Base-by-base conservation (phyloP, 1,140 invertebrate species). In the Temnothorax longispinosus region DNA sequence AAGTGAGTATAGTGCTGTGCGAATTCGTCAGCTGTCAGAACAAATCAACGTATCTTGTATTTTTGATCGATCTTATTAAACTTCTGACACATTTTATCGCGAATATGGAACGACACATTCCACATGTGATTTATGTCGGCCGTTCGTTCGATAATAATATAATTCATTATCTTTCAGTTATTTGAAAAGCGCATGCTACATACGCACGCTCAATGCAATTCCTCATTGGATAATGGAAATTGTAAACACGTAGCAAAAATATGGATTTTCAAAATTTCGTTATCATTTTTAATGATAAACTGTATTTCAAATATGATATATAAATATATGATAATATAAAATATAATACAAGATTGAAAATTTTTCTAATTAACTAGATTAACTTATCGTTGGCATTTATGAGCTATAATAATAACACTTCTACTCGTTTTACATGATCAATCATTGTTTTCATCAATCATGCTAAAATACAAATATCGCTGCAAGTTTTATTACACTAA, bases 41-140 rank as follows among this genome's bases (percentile, higher is more conserved):
- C 76, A 69, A 86, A 86, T 81, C 88, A 88, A 67, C 56, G 84
- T 54, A 77, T 86, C 88, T 74, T 47, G 82, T 72, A 82, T 89
- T 89, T 88, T 86, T 87, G 84, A 86, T 87, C 75, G 78, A 84
- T 90, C 88, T 89, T 89, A 89, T 90, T 90, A 90, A 81, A 69
- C 76, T 21, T 13, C 27, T 75, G 89, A 87, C 89, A 84, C 72
- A 62, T 78, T 90, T 87, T 90, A 87, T 89, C 88, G 74, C 41
- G 32, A 84, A 72, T 50, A 65, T n/a, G 76, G 21, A 75, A 81
- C 44, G 71, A 41, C 56, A n/a, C 56, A 84, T 62, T 85, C 62
- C 82, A 85, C 62, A 27, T 58, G 75, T 86, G 87, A 89, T 89
- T 89, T 88, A 87, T 88, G 87, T 62, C 85, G 72, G 13, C 27